Conservation (phyloP, 2,113 vertebrate species). For the Oriolus oriolus region DNA sequence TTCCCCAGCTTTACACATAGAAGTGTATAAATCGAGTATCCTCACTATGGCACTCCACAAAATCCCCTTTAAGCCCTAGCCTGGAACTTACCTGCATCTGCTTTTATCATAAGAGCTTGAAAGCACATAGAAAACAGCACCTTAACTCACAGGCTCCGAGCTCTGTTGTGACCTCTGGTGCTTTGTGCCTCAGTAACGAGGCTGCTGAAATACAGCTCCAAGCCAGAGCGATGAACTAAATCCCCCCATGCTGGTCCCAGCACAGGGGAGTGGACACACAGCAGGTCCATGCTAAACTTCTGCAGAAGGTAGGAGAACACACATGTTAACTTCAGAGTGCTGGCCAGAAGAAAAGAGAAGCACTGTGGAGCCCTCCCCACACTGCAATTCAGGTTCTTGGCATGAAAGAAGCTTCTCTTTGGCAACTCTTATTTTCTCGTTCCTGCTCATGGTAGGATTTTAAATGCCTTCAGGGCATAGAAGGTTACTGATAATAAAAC, state of each 20-base stretch:
- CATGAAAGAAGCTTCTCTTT: not conserved
- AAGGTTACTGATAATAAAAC: conserved; percentile 7
- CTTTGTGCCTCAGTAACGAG: not conserved
- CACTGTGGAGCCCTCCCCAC: not conserved
- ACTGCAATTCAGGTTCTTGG: not conserved
- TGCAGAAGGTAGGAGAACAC: not conserved
- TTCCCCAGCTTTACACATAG: not conserved
- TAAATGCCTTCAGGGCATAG: not conserved
- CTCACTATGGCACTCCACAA: not conserved
- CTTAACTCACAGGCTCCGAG: not conserved
- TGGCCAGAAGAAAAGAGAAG: not conserved
- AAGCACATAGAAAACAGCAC: not conserved
- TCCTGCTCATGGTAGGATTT: not conserved
- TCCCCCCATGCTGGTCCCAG: not conserved
- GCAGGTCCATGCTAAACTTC: fast-evolving
- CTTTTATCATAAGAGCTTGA: not conserved
- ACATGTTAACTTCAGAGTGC: not conserved
- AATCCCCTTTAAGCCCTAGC: not conserved
- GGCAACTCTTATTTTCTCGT: not conserved
- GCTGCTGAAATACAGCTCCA: not conserved
- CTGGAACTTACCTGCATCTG: not conserved
- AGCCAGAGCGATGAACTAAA: not conserved
- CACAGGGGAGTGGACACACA: not conserved
- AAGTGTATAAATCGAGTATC: not conserved
- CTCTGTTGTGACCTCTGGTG: not conserved